Evolutionary conservation across 2,113 vertebrate genomes (phyloP).

Genomic region (Xenotilapia longispinis): DNA sequence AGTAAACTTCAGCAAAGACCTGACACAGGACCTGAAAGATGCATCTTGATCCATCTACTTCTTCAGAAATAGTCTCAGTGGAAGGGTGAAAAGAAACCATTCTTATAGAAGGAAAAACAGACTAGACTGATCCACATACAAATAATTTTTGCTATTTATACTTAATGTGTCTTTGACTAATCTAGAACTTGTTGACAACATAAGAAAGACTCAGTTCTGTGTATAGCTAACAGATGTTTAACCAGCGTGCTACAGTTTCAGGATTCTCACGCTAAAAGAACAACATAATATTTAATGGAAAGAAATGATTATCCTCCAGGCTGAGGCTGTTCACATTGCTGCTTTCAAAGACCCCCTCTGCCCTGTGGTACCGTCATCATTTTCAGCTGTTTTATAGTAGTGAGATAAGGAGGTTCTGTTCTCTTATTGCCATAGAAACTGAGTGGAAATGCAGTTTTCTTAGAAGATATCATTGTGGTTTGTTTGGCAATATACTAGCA

Average conservation of each 20-base stretch:
- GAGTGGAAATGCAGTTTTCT: background rate
- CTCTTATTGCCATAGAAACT: conserved; percentile 47
- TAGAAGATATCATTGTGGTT: background rate
- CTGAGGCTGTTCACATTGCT: background rate
- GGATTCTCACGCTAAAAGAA: background rate
- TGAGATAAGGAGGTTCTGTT: background rate
- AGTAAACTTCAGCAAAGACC: background rate
- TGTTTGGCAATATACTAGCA: conserved; percentile 17
- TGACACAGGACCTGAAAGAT: background rate
- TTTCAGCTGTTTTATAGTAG: background rate
- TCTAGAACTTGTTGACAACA: background rate
- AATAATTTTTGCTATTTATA: background rate
- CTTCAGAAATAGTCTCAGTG: background rate
- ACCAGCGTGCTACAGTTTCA: background rate
- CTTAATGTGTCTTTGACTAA: background rate
- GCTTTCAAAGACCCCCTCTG: background rate
- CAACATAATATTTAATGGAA: conserved; percentile 16
- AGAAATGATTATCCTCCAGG: background rate
- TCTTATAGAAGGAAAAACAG: background rate
- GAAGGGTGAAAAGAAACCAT: background rate
- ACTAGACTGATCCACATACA: background rate
- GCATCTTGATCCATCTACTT: background rate
- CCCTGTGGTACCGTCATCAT: background rate
- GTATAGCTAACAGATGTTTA: background rate
- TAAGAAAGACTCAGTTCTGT: background rate